phyloP scores from a whole-genome alignment of 2,888 invertebrate genomes.

The Dryobotodes eremita region DNA sequence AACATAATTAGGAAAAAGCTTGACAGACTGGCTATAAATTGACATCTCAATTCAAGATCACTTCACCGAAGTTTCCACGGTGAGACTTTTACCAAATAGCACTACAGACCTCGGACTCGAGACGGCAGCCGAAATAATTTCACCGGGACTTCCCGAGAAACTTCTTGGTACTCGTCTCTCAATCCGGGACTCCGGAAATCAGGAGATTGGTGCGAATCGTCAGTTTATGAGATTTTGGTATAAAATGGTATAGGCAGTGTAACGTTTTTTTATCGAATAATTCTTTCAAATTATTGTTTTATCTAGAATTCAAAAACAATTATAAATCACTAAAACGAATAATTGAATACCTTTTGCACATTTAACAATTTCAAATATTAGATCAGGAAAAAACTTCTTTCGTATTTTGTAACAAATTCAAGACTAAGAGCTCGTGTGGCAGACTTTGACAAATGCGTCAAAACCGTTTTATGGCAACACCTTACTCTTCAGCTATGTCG shows the following conservation, averaged over 20 bases:
- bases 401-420: too few relatives aligned
- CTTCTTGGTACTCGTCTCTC: slow-evolving; percentile 1
- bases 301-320: too few relatives aligned
- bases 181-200: slow-evolving; percentile 8
- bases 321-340: too few relatives aligned
- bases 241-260: background rate
- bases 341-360: too few relatives aligned
- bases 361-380: background rate
- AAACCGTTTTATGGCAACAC: too few relatives aligned
- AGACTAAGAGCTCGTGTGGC: too few relatives aligned
- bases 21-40: background rate
- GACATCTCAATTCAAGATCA: background rate
- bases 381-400: too few relatives aligned
- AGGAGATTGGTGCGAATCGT: slow-evolving; percentile 24
- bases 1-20: background rate
- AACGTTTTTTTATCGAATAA: background rate
- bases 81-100: slow-evolving; percentile 1
- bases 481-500: too few relatives aligned
- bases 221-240: slow-evolving; percentile 5
- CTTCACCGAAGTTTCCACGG: background rate
- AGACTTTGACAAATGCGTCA: too few relatives aligned
- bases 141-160: background rate
- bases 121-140: background rate
- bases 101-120: slow-evolving; percentile 1
- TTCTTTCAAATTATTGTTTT: background rate